Conservation (phyloP, 2,797 vertebrate genomes). For the Eulemur mongoz region DNA sequence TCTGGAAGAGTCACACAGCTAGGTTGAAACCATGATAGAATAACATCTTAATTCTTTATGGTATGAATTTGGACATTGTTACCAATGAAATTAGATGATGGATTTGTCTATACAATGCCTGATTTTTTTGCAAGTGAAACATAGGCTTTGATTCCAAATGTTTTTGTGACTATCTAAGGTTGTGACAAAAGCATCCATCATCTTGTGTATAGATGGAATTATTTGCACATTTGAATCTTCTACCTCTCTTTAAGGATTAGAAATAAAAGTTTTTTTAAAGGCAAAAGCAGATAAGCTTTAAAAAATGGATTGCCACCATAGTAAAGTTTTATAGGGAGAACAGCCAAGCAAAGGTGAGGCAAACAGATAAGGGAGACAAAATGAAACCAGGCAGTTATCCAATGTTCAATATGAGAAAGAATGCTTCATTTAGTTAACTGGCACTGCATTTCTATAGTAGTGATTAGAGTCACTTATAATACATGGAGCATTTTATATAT, state of each 20-base stretch:
- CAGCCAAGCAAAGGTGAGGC: not conserved
- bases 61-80: not conserved
- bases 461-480: not conserved
- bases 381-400: not conserved
- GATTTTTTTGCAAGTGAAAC: not conserved
- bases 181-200: slow-evolving; percentile 15
- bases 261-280: not conserved
- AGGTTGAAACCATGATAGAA: not conserved
- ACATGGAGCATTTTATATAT: not conserved
- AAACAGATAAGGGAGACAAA: not conserved
- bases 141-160: not conserved
- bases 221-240: not conserved
- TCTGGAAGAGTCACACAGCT: not conserved
- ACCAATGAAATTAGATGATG: not conserved
- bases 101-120: not conserved
- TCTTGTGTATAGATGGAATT: not conserved
- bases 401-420: not conserved
- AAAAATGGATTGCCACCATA: slow-evolving; percentile 33
- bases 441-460: not conserved
- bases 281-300: slow-evolving; percentile 23
- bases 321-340: not conserved
- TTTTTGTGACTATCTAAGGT: not conserved
- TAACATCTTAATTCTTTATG: not conserved
- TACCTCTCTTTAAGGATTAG: not conserved
- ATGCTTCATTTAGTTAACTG: not conserved